A percentile compares a stretch with the other conserved stretches of the same genome.
phyloP scores from a whole-genome alignment of 2,113 vertebrate genomes.

The Gulo gulo region DNA sequence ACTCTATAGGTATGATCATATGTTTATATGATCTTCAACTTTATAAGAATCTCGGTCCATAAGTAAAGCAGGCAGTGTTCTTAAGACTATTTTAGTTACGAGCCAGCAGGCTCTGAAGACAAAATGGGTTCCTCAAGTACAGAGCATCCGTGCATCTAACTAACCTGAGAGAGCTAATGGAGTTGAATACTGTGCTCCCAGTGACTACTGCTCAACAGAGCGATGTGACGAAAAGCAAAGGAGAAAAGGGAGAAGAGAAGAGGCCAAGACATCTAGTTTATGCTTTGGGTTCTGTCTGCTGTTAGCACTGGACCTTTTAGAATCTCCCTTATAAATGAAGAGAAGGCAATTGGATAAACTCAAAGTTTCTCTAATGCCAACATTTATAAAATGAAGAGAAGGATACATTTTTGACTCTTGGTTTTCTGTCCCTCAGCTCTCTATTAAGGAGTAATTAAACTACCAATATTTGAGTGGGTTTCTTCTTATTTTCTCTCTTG shows the following conservation, averaged over 20 bases:
- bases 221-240: not conserved
- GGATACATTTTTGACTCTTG: not conserved
- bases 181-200: not conserved
- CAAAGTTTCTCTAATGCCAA: not conserved
- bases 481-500: conserved; percentile 26
- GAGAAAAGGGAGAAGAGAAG: not conserved
- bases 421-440: conserved; percentile 20
- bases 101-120: not conserved
- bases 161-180: not conserved
- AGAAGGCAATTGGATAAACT: not conserved
- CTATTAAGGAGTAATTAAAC: conserved; percentile 21
- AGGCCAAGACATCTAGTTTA: not conserved
- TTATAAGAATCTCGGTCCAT: not conserved
- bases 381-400: not conserved
- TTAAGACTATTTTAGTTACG: not conserved
- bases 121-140: not conserved
- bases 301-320: not conserved
- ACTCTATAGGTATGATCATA: not conserved
- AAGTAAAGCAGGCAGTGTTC: not conserved
- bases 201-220: not conserved
- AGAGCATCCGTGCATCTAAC: not conserved
- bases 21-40: not conserved
- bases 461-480: not conserved
- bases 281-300: not conserved
- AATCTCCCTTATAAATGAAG: not conserved